Evolutionary conservation across 1,140 invertebrate species (phyloP), one percentile per base, ranked within the genome.

Genomic region (Philopotamus ludificatus): DNA sequence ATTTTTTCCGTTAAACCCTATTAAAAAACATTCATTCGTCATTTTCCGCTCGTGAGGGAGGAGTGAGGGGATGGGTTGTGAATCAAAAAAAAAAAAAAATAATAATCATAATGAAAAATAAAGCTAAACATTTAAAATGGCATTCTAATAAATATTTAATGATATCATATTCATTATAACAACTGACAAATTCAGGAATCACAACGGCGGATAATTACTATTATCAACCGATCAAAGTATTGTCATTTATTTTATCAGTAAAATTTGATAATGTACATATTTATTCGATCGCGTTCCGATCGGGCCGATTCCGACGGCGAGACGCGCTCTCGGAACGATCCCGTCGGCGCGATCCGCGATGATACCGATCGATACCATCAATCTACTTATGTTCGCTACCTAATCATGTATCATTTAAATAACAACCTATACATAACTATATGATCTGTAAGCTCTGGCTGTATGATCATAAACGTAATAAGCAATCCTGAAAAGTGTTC

Each of bases 161-260:
- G 16, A 58, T 58, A 44, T 58, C 45, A 39, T 60, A 4, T 42
- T 42, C 42, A 60, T 26, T 28, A 47, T 15, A 23, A 60, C 16
- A 23, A 60, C 41, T 47, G 41, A 60, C 39, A 60, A 60, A 60
- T 60, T 44, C 41, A 22, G 55, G 18, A 63, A 69, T 65, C 44
- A 39, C 20, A 51, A 44, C 20, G 47, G 63, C 50, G 59, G 63
- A 68, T 45, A 69, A 45, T 49, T 65, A 61, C 47, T 45, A 60
- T 57, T 44, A 39, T 50, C 66, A 55, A 68, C 39, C 57, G n/a
- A n/a, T n/a, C n/a, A n/a, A 63, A 70, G 54, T 70, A 70, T 70
- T 70, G 68, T 70, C 68, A 66, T 66, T 68, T 57, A 70, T 66
- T 70, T 65, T 66, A 70, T 70, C 68, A 66, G 67, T 69, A 53